Conservation (phyloP, 2,888 invertebrate genomes). For the Pheosia gnoma region DNA sequence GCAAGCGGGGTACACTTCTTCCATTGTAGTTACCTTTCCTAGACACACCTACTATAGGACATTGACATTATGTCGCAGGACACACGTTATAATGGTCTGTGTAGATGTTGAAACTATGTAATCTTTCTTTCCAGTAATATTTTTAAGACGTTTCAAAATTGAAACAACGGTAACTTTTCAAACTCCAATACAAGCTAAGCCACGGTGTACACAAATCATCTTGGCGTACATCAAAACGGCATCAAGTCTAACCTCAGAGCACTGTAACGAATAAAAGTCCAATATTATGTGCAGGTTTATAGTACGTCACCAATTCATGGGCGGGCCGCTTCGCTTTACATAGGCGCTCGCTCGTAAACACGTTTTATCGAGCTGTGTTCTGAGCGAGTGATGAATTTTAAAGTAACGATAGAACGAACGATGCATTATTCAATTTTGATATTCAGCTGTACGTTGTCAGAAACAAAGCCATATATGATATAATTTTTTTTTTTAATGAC, state of each 20-base stretch:
- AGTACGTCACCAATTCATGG: conserved; percentile 61
- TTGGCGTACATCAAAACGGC: neutral
- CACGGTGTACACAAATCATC: neutral
- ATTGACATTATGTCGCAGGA: too few relatives aligned
- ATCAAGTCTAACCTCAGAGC: neutral
- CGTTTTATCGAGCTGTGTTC: conserved; percentile 68
- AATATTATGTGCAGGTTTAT: conserved; percentile 39
- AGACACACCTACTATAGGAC: neutral
- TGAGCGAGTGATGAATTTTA: conserved; percentile 71
- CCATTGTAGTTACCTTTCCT: neutral
- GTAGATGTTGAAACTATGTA: too few relatives aligned
- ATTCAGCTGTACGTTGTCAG: conserved; percentile 24
- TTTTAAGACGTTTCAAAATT: neutral
- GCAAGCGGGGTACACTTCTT: neutral
- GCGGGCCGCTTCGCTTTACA: conserved; percentile 56
- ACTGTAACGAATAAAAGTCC: conserved; percentile 22
- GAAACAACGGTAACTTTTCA: neutral
- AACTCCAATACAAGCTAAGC: neutral
- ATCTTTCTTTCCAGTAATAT: too few relatives aligned
- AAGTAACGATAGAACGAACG: conserved; percentile 51
- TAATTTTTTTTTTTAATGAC: too few relatives aligned
- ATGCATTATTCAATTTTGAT: conserved; percentile 68
- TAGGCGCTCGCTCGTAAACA: conserved; percentile 68
- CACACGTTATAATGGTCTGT: too few relatives aligned
- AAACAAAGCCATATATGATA: neutral